Conservation (phyloP, 1,140 invertebrate species). For the Pseudoatta argentina region DNA sequence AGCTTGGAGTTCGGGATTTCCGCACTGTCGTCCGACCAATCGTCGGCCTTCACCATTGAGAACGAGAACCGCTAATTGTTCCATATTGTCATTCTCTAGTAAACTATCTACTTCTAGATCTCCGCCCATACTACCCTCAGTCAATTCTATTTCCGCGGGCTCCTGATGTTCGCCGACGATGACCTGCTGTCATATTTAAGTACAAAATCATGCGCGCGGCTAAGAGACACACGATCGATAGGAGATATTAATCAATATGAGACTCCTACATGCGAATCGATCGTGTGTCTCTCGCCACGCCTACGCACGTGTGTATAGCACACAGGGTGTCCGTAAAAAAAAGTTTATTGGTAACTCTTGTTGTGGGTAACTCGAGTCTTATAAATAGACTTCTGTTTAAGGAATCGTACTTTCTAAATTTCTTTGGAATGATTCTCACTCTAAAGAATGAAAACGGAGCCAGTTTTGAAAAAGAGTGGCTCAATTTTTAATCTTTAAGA, state of each 20-base stretch:
- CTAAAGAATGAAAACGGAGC: no score
- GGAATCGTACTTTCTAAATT: not conserved
- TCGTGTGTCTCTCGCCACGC: conserved; percentile 45
- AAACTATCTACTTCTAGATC: conserved; percentile 88
- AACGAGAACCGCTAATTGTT: conserved; percentile 95
- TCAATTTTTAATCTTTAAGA: no score
- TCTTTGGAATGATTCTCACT: no score
- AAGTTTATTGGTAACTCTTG: not conserved
- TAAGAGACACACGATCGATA: conserved; percentile 76
- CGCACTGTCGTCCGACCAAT: conserved; percentile 91
- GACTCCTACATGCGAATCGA: conserved; percentile 78
- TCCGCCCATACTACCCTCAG: conserved; percentile 76
- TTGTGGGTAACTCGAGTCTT: not conserved
- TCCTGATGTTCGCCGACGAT: conserved; percentile 80
- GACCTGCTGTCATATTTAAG: conserved; percentile 75
- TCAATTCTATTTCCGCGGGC: conserved; percentile 76
- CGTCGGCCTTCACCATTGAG: conserved; percentile 94
- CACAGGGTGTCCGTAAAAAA: not conserved
- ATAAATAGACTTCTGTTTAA: not conserved
- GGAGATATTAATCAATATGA: conserved; percentile 73
- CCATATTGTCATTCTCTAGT: conserved; percentile 93
- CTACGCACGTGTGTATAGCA: conserved; percentile 13
- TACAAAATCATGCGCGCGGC: conserved; percentile 76
- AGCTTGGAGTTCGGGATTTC: conserved; percentile 93
- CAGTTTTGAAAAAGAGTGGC: no score